Percentiles rank a stretch among this genome's conserved stretches.
Conservation (phyloP, 1,140 invertebrate species). For the Drosophila tani region DNA sequence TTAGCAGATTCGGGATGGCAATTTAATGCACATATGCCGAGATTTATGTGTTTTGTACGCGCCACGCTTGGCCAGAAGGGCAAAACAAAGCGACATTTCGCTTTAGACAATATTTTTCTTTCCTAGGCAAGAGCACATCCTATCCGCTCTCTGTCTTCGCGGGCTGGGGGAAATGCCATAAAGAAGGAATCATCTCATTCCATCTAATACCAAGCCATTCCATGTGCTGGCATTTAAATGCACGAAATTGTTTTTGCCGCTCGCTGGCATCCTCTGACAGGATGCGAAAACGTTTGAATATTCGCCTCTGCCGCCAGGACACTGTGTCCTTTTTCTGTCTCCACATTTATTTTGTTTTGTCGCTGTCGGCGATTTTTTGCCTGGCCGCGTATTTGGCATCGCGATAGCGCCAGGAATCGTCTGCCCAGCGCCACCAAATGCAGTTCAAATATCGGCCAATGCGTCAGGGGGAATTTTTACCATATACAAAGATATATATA, state of each 20-base stretch:
- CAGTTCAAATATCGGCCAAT: conserved; percentile 72
- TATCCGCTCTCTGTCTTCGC: background rate
- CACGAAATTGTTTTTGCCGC: conserved; percentile 77
- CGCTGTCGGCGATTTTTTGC: conserved; percentile 63
- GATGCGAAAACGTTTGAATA: conserved; percentile 67
- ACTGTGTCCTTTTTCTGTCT: conserved; percentile 36
- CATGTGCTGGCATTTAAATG: conserved; percentile 76
- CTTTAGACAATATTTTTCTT: conserved; percentile 69
- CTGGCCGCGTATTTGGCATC: conserved; percentile 62
- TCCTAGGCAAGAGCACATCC: conserved; percentile 17
- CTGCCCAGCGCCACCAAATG: conserved; percentile 41
- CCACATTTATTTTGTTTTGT: conserved; percentile 44
- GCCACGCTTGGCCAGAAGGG: conserved; percentile 59
- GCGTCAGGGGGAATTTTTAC: conserved; percentile 61
- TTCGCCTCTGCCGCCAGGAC: conserved; percentile 24
- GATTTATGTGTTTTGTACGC: conserved; percentile 78
- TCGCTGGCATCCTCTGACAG: conserved; percentile 69
- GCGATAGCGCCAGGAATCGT: conserved; percentile 71
- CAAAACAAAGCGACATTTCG: conserved; percentile 79
- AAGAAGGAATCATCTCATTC: conserved; percentile 55
- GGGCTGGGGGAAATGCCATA: conserved; percentile 51
- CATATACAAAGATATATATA: conserved; percentile 2
- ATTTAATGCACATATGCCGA: conserved; percentile 81
- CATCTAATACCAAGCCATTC: conserved; percentile 1
- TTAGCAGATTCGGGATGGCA: conserved; percentile 45